Evolutionary conservation across 2,888 invertebrate genomes (phyloP), one percentile per base, ranked within the genome.

Genomic region (Acronicta aceris): DNA sequence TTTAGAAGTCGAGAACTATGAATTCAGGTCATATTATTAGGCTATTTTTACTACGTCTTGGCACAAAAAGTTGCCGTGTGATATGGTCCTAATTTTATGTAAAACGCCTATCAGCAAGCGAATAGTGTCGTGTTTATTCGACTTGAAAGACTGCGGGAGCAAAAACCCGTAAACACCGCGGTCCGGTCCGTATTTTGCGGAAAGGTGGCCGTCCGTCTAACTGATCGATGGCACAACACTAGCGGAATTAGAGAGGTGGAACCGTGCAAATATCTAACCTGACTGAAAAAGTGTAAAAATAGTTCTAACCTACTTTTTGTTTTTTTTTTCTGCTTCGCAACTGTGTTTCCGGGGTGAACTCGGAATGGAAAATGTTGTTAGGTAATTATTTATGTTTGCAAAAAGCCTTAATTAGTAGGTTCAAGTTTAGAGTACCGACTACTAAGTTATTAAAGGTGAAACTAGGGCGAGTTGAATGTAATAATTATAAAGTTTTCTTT

Each of bases 171-270:
- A 89, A 90, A 91, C 85, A 86, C 74, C 59, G 60, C 65, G 77
- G 73, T 81, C 81, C 62, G 73, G 79, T 73, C 83, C 88, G 88
- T 92, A 92, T 90, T 87, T 93, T 82, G 89, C 77, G 73, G 82
- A 86, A 89, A 86, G 89, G 91, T 85, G 81, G 85, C 81, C 91
- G 88, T 92, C 81, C 83, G 68, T 92, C 90, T 87, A 77, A 65
- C 84, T 92, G 91, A 92, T 91, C 84, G 86, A 92, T 92, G 90
- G 79, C 66, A 51, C 77, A 66, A 74, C 79, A 81, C 81, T 74
- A 78, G 71, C 51, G 60, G 79, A 81, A 84, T 82, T 76, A 73
- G 75, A 73, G 75, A 76, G 73, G 70, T 71, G 53, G 77, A 47
- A 62, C 66, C 43, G 62, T 58, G 51, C 68, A 65, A 66, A 68